Conservation (phyloP, 2,797 vertebrate species). For the Steatocranus sp. region DNA sequence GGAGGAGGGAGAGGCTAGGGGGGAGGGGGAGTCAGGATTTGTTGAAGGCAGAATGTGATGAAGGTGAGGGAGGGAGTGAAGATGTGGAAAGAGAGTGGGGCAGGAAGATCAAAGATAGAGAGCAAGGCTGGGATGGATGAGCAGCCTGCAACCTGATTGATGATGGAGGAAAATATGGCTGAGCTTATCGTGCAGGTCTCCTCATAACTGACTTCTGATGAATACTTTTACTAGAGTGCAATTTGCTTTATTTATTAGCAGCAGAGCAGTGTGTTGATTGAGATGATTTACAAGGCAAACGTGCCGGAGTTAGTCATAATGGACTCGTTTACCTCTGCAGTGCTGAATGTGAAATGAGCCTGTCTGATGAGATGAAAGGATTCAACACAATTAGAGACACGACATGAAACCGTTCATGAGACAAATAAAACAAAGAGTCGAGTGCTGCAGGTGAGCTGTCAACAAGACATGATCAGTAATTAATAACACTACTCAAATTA, state of each 20-base stretch:
- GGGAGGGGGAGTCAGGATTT: neutral
- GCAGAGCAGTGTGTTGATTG: neutral
- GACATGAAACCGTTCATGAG: neutral
- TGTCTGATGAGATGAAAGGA: neutral
- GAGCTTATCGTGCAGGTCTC: neutral
- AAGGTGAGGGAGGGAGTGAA: neutral
- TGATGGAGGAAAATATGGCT: neutral
- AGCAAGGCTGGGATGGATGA: neutral
- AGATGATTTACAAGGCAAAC: neutral
- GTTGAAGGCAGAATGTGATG: neutral
- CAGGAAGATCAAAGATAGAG: slow-evolving; percentile 1
- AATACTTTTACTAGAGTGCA: neutral
- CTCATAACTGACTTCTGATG: neutral
- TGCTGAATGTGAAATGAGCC: neutral
- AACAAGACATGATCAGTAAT: neutral
- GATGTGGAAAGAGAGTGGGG: neutral
- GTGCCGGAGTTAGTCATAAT: neutral
- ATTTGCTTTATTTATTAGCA: neutral
- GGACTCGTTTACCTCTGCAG: neutral
- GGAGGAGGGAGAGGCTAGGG: neutral
- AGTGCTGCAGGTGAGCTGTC: neutral
- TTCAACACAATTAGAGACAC: neutral
- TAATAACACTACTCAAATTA: neutral
- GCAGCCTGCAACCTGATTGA: neutral
- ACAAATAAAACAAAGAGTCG: neutral